phyloP scores from a whole-genome alignment of 2,113 vertebrate genomes.

The Tricholaema leucomelas region DNA sequence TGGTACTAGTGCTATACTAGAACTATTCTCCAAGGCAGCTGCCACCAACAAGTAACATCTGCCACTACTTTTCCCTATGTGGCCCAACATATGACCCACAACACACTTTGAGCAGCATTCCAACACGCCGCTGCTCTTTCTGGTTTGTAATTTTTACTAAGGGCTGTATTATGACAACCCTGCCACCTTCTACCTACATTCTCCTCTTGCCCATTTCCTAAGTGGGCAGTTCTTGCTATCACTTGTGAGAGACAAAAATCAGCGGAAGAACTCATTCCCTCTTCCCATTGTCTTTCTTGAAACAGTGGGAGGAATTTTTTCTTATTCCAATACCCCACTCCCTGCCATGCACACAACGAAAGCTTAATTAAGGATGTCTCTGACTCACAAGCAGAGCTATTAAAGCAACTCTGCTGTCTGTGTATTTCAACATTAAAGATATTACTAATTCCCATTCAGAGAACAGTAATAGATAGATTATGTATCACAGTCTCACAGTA shows the following conservation, averaged over 20 bases:
- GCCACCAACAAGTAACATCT: neutral
- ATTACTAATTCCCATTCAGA: constrained; percentile 6
- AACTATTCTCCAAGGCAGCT: neutral
- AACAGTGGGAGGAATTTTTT: neutral
- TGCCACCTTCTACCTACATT: neutral
- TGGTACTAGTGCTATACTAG: too few relatives aligned
- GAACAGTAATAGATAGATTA: neutral
- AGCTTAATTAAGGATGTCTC: constrained; percentile 27
- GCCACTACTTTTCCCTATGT: neutral
- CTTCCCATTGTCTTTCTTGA: constrained; percentile 1
- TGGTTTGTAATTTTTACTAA: neutral
- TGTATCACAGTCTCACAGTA: too few relatives aligned
- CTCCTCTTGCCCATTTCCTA: neutral
- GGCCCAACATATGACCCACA: neutral
- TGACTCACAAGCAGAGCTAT: neutral
- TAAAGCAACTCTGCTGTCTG: neutral
- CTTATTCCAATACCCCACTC: neutral
- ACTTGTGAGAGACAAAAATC: neutral
- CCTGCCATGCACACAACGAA: neutral
- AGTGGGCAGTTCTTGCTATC: neutral
- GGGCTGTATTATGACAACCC: neutral
- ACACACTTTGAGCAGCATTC: neutral
- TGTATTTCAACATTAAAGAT: constrained; percentile 5
- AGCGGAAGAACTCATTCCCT: neutral
- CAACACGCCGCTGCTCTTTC: neutral